phyloP scores from a whole-genome alignment of 2,888 invertebrate species.

The Conomelus anceps region DNA sequence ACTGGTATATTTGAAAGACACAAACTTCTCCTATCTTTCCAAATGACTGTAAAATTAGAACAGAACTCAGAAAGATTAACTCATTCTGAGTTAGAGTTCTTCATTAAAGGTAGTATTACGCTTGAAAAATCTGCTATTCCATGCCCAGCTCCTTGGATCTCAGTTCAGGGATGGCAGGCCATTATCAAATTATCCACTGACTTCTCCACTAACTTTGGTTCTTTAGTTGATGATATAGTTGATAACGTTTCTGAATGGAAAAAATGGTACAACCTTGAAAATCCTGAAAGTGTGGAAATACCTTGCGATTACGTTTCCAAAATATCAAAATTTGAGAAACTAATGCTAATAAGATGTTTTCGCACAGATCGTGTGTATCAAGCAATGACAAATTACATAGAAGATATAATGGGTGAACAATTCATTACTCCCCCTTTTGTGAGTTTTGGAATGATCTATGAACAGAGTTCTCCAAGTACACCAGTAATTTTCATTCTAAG shows the following conservation, averaged over 20 bases:
- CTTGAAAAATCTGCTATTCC: slow-evolving; percentile 62
- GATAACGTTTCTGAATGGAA: slow-evolving; percentile 20
- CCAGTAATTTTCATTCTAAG: slow-evolving; percentile 91
- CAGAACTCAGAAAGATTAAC: slow-evolving; percentile 57
- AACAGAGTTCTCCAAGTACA: slow-evolving; percentile 73
- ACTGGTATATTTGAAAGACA: slow-evolving; percentile 88
- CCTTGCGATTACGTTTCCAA: slow-evolving; percentile 64
- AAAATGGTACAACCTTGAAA: slow-evolving; percentile 80
- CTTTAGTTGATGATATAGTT: not conserved
- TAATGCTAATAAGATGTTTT: slow-evolving; percentile 84
- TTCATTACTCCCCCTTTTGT: slow-evolving; percentile 83
- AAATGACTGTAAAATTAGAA: slow-evolving; percentile 78
- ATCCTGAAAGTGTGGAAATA: slow-evolving; percentile 64
- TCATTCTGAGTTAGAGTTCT: slow-evolving; percentile 77
- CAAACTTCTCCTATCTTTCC: slow-evolving; percentile 83
- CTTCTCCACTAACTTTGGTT: not conserved
- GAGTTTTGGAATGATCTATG: slow-evolving; percentile 75
- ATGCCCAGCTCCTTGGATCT: slow-evolving; percentile 67
- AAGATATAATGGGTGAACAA: slow-evolving; percentile 74
- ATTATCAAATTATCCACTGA: not conserved
- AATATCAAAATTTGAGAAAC: slow-evolving; percentile 58
- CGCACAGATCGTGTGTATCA: slow-evolving; percentile 81
- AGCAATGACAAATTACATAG: slow-evolving; percentile 77
- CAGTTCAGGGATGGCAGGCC: slow-evolving; percentile 41
- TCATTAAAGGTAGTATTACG: slow-evolving; percentile 77